Evolutionary conservation across 2,113 vertebrate genomes (phyloP).

Genomic region (Potamarius usumacintae): DNA sequence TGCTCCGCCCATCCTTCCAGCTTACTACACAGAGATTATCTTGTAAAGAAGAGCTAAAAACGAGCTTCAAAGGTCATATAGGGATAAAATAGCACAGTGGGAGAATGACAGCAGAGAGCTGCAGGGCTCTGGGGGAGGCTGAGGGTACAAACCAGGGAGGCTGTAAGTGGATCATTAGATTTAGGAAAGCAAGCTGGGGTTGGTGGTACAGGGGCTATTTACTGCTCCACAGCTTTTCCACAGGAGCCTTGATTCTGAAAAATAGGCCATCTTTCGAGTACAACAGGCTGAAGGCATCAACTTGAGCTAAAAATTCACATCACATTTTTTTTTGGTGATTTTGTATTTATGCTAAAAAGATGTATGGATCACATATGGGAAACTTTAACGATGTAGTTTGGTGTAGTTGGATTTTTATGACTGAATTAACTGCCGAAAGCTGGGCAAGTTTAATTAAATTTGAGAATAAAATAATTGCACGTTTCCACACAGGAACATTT

Average conservation of each 20-base stretch:
- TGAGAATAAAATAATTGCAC: constrained; percentile 25
- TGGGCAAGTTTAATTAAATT: constrained; percentile 29
- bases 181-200: constrained; percentile 53
- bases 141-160: constrained; percentile 53
- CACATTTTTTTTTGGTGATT: background rate
- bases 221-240: constrained; percentile 47
- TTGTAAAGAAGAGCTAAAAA: background rate
- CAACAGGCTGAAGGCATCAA: constrained; percentile 40
- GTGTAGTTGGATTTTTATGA: background rate
- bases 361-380: background rate
- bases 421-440: constrained; percentile 4
- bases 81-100: constrained; percentile 3
- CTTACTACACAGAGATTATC: too few relatives aligned
- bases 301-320: background rate
- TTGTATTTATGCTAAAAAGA: background rate
- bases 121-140: constrained; percentile 27
- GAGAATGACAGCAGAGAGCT: constrained; percentile 14
- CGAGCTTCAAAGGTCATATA: constrained; percentile 19
- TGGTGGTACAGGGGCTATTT: constrained; percentile 61
- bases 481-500: constrained; percentile 12
- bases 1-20: too few relatives aligned
- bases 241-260: constrained; percentile 57
- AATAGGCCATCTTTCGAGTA: constrained; percentile 72
- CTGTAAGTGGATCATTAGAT: constrained; percentile 64
- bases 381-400: background rate